Evolutionary conservation across 37 sponge, comb jelly and placozoan species (phyloP).

Genomic region (Halichondria panicea): DNA sequence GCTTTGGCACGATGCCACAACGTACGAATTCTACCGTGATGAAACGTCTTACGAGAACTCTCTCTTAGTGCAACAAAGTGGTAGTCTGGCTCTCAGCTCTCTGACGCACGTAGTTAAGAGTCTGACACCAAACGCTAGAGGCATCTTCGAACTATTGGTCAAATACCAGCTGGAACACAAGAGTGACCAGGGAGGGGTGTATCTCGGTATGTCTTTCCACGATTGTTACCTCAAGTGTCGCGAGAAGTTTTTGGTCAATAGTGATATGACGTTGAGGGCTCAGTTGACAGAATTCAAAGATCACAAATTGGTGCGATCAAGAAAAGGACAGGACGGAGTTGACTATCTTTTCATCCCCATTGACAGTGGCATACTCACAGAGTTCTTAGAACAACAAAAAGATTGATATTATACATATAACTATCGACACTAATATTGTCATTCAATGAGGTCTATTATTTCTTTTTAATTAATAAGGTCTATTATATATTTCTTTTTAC

Average conservation of each 20-base stretch:
- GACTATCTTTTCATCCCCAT: slow-evolving; percentile 71
- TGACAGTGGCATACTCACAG: slow-evolving; percentile 28
- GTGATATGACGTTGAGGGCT: slow-evolving; percentile 75
- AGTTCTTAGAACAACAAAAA: slow-evolving; percentile 47
- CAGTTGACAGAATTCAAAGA: slow-evolving; percentile 95
- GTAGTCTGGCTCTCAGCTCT: slow-evolving; percentile 72
- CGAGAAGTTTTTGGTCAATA: slow-evolving; percentile 92
- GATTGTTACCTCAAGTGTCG: slow-evolving; percentile 83
- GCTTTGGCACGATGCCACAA: slow-evolving; percentile 88
- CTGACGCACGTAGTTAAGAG: slow-evolving; percentile 83
- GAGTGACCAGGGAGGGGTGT: slow-evolving; percentile 12
- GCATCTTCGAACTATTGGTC: slow-evolving; percentile 80
- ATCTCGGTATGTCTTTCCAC: slow-evolving; percentile 78
- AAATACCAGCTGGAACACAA: slow-evolving; percentile 71
- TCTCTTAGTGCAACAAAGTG: slow-evolving; percentile 65
- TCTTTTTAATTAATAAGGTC: no score
- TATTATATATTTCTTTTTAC: no score
- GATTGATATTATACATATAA: no score
- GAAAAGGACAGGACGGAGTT: slow-evolving; percentile 72
- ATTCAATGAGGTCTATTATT: no score
- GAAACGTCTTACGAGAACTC: slow-evolving; percentile 91
- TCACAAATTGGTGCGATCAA: slow-evolving; percentile 84
- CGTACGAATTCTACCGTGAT: slow-evolving; percentile 73
- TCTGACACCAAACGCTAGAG: slow-evolving; percentile 91
- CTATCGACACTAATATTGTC: no score